Evolutionary conservation across 1,140 invertebrate genomes (phyloP).

Genomic region (Thalassaphorura encarpata): DNA sequence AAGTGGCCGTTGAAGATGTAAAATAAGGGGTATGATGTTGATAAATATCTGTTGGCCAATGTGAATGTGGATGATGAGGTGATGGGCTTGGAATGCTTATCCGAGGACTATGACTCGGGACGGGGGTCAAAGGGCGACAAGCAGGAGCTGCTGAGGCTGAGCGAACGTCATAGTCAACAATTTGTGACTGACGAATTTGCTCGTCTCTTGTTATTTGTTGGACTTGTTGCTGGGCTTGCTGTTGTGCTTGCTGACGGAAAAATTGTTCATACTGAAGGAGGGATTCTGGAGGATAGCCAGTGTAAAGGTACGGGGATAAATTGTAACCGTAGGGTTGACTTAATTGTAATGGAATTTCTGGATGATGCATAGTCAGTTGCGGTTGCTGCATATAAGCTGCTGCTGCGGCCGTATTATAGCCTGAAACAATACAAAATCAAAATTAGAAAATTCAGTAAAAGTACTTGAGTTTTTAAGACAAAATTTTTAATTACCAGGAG

Average conservation of each 20-base stretch:
- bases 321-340: conserved; percentile 7
- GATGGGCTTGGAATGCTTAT: conserved; percentile 27
- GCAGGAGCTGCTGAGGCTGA: conserved; percentile 9
- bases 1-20: conserved; percentile 11
- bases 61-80: conserved; percentile 5
- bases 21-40: conserved; percentile 11
- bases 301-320: conserved; percentile 13
- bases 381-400: conserved; percentile 18
- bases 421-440: not conserved
- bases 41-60: conserved; percentile 20
- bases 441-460: not conserved
- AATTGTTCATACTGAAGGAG: conserved; percentile 22
- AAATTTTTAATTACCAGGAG: not conserved
- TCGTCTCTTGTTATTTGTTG: too few species aligned
- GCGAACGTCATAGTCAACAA: not conserved
- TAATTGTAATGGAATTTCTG: conserved; percentile 8
- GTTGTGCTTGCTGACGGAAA: conserved; percentile 21
- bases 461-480: not conserved
- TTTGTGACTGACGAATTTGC: too few species aligned
- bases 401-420: conserved; percentile 5
- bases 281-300: conserved; percentile 14
- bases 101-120: conserved; percentile 15
- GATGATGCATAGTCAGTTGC: conserved; percentile 7
- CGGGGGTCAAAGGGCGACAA: conserved; percentile 15
- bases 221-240: conserved; percentile 7